These are phyloP conservation scores for Chinchilla lanigera DNA, from an alignment of 2,113 vertebrate genomes.

Conservation along the genomic window DNA sequence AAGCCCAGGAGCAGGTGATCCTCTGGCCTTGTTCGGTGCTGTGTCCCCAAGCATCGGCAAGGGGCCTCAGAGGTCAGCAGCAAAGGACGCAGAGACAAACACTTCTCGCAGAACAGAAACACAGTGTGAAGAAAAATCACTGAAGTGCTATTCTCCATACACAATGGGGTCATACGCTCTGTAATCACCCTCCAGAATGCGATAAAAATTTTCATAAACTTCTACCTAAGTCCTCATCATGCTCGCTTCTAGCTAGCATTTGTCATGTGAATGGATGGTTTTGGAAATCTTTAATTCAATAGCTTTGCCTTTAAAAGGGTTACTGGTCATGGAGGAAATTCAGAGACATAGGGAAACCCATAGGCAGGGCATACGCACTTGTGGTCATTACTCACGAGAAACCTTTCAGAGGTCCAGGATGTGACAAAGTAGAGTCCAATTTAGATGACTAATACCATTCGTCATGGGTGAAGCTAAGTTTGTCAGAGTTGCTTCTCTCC, in stretches of 20 bases:
- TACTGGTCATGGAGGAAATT: not conserved
- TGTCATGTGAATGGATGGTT: not conserved
- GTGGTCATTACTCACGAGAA: not conserved
- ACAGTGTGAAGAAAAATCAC: not conserved
- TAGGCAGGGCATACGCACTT: not conserved
- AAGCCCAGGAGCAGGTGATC: not conserved
- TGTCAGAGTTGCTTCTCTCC: not conserved
- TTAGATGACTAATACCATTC: not conserved
- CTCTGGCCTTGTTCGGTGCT: not conserved
- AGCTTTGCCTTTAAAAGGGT: not conserved
- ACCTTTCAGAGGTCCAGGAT: not conserved
- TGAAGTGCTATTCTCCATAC: not conserved
- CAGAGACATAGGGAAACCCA: not conserved
- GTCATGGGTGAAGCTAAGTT: not conserved
- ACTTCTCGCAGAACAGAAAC: not conserved
- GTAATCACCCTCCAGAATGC: not conserved
- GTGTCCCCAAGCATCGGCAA: not conserved
- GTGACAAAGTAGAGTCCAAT: not conserved
- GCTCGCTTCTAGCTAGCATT: not conserved
- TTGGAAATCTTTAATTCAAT: not conserved
- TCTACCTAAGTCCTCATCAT: not conserved
- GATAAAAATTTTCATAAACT: not conserved
- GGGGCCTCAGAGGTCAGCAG: not conserved
- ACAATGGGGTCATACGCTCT: not conserved
- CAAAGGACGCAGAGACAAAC: not conserved